Conservation (phyloP, 2,113 vertebrate genomes). For the Gymnogyps californianus region DNA sequence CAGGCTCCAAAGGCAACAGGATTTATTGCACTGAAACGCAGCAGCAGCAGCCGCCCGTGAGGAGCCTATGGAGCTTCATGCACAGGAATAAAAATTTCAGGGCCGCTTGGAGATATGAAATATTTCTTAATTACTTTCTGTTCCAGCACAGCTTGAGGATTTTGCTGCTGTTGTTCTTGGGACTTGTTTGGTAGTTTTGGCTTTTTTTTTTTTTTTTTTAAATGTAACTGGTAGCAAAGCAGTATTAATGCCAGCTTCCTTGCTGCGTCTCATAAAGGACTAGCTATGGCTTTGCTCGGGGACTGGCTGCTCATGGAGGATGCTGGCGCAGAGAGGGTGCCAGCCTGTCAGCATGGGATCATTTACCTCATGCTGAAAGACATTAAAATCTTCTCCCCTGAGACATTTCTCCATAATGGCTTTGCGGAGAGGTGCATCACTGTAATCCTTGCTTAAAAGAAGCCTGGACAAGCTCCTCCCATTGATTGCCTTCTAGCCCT, state of each 20-base stretch:
- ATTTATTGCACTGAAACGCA: slow-evolving; percentile 65
- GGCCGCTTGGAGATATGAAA: slow-evolving; percentile 53
- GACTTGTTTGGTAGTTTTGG: not conserved
- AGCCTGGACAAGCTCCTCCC: not conserved
- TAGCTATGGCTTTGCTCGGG: not conserved
- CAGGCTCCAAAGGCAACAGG: slow-evolving; percentile 68
- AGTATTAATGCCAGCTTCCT: not conserved
- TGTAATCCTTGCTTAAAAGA: not conserved
- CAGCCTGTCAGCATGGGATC: not conserved
- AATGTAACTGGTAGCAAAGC: not conserved
- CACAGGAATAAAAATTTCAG: slow-evolving; percentile 62
- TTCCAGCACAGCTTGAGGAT: slow-evolving; percentile 45
- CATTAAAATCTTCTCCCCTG: slow-evolving; percentile 18
- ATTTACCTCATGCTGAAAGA: slow-evolving; percentile 25
- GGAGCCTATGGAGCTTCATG: slow-evolving; percentile 45
- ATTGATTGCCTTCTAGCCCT: not conserved
- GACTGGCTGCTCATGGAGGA: not conserved
- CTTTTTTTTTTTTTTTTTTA: not conserved
- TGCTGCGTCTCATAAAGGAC: not conserved
- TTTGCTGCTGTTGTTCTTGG: not conserved
- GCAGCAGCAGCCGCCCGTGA: slow-evolving; percentile 38
- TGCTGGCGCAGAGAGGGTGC: not conserved
- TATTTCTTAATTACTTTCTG: slow-evolving; percentile 63
- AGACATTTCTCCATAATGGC: slow-evolving; percentile 5
- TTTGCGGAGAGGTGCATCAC: not conserved